These are phyloP conservation scores for Gambelia wislizenii DNA, from an alignment of 2,797 vertebrate species.

Conservation along the genomic window DNA sequence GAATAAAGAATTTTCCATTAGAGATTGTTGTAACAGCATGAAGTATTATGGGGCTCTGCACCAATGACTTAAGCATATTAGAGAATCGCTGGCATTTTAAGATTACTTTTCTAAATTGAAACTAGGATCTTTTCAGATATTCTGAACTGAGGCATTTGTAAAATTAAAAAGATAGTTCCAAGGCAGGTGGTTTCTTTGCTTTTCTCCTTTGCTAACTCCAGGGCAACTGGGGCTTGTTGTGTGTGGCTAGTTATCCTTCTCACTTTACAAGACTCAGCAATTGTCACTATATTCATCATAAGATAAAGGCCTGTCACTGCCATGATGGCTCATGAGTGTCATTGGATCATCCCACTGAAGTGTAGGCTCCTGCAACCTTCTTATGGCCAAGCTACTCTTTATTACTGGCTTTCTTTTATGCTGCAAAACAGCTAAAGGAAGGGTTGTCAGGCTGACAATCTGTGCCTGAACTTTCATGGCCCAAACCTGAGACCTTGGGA, in stretches of 20 bases:
- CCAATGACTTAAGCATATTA: conserved; percentile 7
- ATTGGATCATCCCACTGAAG: not conserved
- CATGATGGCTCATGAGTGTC: not conserved
- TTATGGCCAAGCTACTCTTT: not conserved
- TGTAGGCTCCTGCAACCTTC: not conserved
- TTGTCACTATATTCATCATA: not conserved
- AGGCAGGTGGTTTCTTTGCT: not conserved
- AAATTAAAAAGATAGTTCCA: not conserved
- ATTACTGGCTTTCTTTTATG: not conserved
- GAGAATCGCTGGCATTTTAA: not conserved
- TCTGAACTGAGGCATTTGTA: not conserved
- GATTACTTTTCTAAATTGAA: conserved; percentile 14
- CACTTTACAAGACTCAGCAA: not conserved
- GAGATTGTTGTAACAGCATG: not conserved
- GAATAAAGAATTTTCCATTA: conserved; percentile 18
- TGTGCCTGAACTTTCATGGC: too few relatives aligned
- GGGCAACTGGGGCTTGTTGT: not conserved
- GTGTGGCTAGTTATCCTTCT: conserved; percentile 5
- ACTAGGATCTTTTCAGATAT: not conserved
- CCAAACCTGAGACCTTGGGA: too few relatives aligned
- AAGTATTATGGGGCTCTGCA: not conserved
- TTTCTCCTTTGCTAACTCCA: not conserved
- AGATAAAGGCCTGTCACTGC: conserved; percentile 7
- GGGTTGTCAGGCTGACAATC: too few relatives aligned
- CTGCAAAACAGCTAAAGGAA: not conserved